Conservation (phyloP, 2,797 vertebrate species). For the Erpetoichthys calabaricus region DNA sequence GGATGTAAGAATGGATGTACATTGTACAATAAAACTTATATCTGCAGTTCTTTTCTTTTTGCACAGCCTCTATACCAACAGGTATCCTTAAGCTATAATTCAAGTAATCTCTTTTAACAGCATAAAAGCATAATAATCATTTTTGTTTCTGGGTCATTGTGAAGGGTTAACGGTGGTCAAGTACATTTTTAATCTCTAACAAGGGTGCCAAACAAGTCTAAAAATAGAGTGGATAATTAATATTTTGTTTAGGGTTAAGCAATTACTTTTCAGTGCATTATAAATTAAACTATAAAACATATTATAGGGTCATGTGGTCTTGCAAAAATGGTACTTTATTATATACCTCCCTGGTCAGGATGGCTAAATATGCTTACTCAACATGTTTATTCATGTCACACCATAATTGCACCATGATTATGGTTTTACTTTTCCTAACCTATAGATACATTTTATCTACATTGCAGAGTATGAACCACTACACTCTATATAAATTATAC, state of each 20-base stretch:
- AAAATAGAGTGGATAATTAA: neutral
- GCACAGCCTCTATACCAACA: too few relatives aligned
- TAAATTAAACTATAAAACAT: neutral
- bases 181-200: neutral
- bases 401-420: conserved; percentile 1
- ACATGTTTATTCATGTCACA: conserved; percentile 2
- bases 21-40: too few relatives aligned
- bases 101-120: neutral
- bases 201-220: neutral
- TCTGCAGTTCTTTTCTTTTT: too few relatives aligned
- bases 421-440: conserved; percentile 1
- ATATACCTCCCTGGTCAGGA: neutral
- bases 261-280: neutral
- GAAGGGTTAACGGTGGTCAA: neutral
- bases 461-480: neutral
- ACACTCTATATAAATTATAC: neutral
- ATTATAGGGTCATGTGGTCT: conserved; percentile 1
- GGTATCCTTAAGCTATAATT: neutral
- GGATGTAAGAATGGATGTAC: too few relatives aligned
- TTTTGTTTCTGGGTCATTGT: neutral
- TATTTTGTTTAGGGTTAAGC: conserved; percentile 1
- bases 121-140: neutral
- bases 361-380: conserved; percentile 1
- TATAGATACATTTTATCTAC: neutral
- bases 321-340: neutral